Evolutionary conservation across 2,888 invertebrate species (phyloP), one percentile per base, ranked within the genome.

Genomic region (Molorchus minor): DNA sequence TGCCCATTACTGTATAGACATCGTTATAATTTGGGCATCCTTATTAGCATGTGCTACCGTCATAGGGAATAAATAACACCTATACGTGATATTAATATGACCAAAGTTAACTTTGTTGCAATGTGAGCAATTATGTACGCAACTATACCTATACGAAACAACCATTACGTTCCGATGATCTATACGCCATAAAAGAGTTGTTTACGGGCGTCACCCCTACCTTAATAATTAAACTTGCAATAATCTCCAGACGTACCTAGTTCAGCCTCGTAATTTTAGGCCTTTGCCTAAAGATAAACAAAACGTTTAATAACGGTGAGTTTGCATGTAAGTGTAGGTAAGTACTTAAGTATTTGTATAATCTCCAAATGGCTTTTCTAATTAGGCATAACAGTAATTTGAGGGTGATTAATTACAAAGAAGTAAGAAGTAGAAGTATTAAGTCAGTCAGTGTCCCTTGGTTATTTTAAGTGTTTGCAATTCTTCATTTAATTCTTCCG

Each of bases 141-240:
- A 40, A 17, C 16, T 17, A 30, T 1, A 25, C 15, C 15, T 10
- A 15, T 45, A 33, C 7, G 29, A 4, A 33, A 30, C 33, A 16
- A n/a, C 44, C 44, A 45, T 45, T 45, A 45, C 19, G 12, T 30
- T 30, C 64, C 71, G 69, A 72, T 72, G 74, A 72, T 74, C 71
- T 71, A 74, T 72, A 70, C 69, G 71, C 70, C 62, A 71, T 74
- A 72, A 74, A 72, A 64, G 67, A 70, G 69, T 68, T 72, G 71
- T 72, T 72, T 74, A 74, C 69, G 70, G 70, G 70, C 72, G 67
- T 71, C 71, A 72, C 72, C 71, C 72, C 71, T 70, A 71, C 70
- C 71, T 72, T 71, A 72, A 69, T 72, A 74, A 74, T 74, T 72
- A 71, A 74, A 72, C 69, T 71, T 69, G 72, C 69, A 71, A 71